Percentiles rank a stretch among this genome's conserved stretches.
Evolutionary conservation across 2,797 vertebrate species (phyloP).

Genomic region (Onychomys leucogaster): DNA sequence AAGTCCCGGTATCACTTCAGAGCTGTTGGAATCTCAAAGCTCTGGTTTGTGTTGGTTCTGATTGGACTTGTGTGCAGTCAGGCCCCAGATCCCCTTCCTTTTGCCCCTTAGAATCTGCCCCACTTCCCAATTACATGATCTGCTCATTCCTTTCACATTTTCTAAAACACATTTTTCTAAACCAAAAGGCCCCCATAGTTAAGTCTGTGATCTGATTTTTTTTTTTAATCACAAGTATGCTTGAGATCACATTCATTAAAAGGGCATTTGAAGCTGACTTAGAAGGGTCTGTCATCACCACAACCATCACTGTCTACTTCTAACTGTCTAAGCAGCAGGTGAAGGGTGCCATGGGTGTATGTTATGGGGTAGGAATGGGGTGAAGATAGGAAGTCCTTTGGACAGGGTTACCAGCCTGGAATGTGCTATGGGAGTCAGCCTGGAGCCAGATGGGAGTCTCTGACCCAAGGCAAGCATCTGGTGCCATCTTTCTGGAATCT

Average conservation of each 20-base stretch:
- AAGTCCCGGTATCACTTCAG: neutral
- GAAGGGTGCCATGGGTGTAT: neutral
- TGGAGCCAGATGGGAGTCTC: neutral
- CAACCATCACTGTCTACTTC: conserved; percentile 69
- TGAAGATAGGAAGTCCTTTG: neutral
- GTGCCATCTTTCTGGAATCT: neutral
- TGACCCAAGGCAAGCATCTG: neutral
- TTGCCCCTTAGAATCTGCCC: conserved; percentile 27
- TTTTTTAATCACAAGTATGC: conserved; percentile 59
- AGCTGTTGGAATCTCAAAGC: conserved; percentile 45
- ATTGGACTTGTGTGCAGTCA: conserved; percentile 26
- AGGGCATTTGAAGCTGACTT: conserved; percentile 62
- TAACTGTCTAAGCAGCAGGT: conserved; percentile 44
- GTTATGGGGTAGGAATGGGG: neutral
- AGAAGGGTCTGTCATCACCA: conserved; percentile 71
- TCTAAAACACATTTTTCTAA: conserved; percentile 55
- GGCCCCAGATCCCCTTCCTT: neutral
- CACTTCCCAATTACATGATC: conserved; percentile 49
- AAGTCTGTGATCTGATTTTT: conserved; percentile 55
- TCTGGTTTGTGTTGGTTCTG: conserved; percentile 40
- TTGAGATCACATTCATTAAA: conserved; percentile 75
- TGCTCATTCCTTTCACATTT: conserved; percentile 51
- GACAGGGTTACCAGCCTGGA: neutral
- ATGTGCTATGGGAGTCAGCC: neutral
- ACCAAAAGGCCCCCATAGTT: conserved; percentile 64